These are phyloP conservation scores for Drosophila azteca DNA, from an alignment of 1,140 invertebrate genomes.

Conservation along the genomic window DNA sequence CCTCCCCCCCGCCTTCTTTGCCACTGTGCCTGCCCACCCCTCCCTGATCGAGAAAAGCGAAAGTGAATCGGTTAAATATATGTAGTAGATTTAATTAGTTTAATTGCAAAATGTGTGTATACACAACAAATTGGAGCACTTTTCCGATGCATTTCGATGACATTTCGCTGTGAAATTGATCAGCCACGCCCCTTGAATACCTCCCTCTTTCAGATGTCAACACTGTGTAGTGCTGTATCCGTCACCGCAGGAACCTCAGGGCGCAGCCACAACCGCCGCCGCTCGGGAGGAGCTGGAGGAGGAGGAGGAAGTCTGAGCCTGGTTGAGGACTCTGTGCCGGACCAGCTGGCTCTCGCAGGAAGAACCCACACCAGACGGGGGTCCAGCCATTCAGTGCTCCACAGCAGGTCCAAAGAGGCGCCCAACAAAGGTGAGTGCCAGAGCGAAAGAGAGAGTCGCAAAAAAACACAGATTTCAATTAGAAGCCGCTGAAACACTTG, in stretches of 20 bases:
- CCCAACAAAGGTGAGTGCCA: conserved; percentile 28
- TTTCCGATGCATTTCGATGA: too few relatives aligned
- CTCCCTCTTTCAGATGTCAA: conserved; percentile 15
- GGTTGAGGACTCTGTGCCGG: conserved; percentile 56
- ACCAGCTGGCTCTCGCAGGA: conserved; percentile 66
- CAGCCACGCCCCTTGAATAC: not conserved
- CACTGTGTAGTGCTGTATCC: conserved; percentile 22
- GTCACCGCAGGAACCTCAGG: conserved; percentile 47
- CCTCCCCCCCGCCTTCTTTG: not conserved
- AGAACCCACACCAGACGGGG: conserved; percentile 52
- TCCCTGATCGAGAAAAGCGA: conserved; percentile 43
- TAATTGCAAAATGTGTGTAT: conserved; percentile 54
- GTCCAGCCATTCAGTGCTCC: not conserved
- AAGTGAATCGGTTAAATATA: conserved; percentile 62
- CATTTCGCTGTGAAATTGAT: too few relatives aligned
- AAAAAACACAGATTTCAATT: not conserved
- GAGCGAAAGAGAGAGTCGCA: too few relatives aligned
- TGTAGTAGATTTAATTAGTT: conserved; percentile 62
- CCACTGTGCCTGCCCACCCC: not conserved
- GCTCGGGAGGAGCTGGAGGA: conserved; percentile 15
- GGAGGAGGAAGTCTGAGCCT: conserved; percentile 5
- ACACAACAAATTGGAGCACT: not conserved
- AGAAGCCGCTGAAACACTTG: conserved; percentile 1
- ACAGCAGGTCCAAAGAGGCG: conserved; percentile 41
- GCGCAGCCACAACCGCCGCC: conserved; percentile 36